Percentiles rank a stretch among this genome's conserved stretches.
Evolutionary conservation across 1,140 invertebrate species (phyloP).

Genomic region (Leptinotarsa texana): DNA sequence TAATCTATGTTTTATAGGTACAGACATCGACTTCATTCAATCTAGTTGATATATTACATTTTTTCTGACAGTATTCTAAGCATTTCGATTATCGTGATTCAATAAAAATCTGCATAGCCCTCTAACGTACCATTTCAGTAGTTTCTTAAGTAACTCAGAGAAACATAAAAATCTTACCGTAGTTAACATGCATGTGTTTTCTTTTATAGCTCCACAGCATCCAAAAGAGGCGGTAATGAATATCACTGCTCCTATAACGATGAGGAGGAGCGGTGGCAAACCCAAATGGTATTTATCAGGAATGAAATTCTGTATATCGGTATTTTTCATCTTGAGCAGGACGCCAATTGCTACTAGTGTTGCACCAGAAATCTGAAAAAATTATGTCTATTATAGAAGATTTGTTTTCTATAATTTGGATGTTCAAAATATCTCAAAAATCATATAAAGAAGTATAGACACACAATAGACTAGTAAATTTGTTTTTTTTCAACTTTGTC

Average conservation of each 20-base stretch:
- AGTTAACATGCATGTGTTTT: conserved; percentile 79
- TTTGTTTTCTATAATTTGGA: background rate
- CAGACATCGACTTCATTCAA: too few relatives aligned
- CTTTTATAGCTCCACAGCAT: conserved; percentile 81
- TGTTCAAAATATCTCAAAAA: background rate
- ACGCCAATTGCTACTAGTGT: conserved; percentile 39
- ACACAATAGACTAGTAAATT: too few relatives aligned
- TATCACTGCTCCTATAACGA: conserved; percentile 76
- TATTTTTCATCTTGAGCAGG: conserved; percentile 35
- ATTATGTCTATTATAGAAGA: background rate
- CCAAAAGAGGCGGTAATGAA: conserved; percentile 83
- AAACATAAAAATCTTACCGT: conserved; percentile 60
- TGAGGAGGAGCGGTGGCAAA: conserved; percentile 71
- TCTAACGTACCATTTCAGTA: too few relatives aligned
- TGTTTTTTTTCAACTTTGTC: too few relatives aligned
- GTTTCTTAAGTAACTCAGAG: too few relatives aligned
- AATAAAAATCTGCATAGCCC: too few relatives aligned
- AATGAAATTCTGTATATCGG: conserved; percentile 38
- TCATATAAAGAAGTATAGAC: too few relatives aligned
- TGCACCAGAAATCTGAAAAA: conserved; percentile 42
- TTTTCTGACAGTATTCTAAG: too few relatives aligned
- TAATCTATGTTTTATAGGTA: too few relatives aligned
- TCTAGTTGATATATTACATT: too few relatives aligned
- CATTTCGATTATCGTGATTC: too few relatives aligned
- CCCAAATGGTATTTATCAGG: conserved; percentile 33